Evolutionary conservation across 2,888 invertebrate species (phyloP), one percentile per base, ranked within the genome.

Genomic region (Hypercompe scribonia): DNA sequence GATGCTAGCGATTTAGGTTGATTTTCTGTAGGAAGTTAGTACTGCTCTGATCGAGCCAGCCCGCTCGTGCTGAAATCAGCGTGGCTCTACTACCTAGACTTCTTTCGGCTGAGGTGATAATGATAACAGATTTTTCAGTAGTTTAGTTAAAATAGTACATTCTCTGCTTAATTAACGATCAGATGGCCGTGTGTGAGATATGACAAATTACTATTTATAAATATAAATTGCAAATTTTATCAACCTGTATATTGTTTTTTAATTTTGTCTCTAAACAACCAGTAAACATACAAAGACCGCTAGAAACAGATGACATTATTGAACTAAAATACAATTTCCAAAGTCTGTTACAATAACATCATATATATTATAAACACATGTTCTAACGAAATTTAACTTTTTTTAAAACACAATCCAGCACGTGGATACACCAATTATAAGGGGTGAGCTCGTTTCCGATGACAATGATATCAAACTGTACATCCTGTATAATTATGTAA

Each of bases 391-490:
- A 77, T 67, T 81, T 72, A 61, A 80, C 76, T 84, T 88, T 88
- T 89, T 89, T 86, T 88, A n/a, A 10, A 84, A 88, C 87, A 81
- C 86, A 89, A 89, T 89, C 85, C 86, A 90, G 90, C 92, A 87
- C 92, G 92, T 90, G 92, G 80, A 86, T 83, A 86, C 83, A 87
- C 82, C 87, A 86, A 91, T 92, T 92, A 93, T 87, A 90, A 86
- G 90, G 91, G 92, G 91, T 91, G 92, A 89, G 90, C 90, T 91
- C 89, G 90, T 91, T 93, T 94, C 94, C 94, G 92, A 93, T 92
- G 92, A 93, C 94, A 93, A 83, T 83, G 93, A 94, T 92, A 93
- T 90, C 90, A 89, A 88, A 86, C 73, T 76, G 70, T 82, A 77
- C 86, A 85, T 87, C 85, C 89, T 89, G 88, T 88, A 86, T 86